A percentile compares a stretch with the other conserved stretches of the same genome.
Evolutionary conservation across 2,888 invertebrate genomes (phyloP).

Genomic region (Monochamus alternatus): DNA sequence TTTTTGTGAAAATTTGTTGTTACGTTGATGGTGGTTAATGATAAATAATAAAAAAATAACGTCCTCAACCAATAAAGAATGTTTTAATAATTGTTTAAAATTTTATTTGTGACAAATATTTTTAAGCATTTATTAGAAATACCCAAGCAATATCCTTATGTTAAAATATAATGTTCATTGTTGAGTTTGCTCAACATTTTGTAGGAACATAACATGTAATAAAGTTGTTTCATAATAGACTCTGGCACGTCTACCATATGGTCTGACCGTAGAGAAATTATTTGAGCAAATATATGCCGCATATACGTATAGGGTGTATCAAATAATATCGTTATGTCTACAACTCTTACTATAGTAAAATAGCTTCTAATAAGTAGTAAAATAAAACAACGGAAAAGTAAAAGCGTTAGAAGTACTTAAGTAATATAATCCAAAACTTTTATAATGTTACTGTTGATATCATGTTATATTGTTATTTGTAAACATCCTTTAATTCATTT

Average conservation of each 20-base stretch:
- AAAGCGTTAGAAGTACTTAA: too few species aligned
- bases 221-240: conserved; percentile 20
- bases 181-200: conserved; percentile 19
- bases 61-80: too few species aligned
- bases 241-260: conserved; percentile 17
- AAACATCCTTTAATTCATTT: neutral
- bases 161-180: neutral
- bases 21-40: too few species aligned
- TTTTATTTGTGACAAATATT: too few species aligned
- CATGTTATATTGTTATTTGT: neutral
- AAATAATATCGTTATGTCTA: neutral
- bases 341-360: neutral
- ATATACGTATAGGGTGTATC: neutral
- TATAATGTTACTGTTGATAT: neutral
- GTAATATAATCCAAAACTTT: neutral
- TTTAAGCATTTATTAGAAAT: neutral
- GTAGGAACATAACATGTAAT: conserved; percentile 5
- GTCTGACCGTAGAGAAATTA: conserved; percentile 13
- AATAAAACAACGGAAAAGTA: too few species aligned
- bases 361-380: too few species aligned
- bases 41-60: too few species aligned
- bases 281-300: conserved; percentile 6
- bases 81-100: too few species aligned
- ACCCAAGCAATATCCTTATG: neutral
- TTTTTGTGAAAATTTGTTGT: too few species aligned